Base-by-base conservation (phyloP, 2,888 invertebrate species). In the Pardosa pseudoannulata region DNA sequence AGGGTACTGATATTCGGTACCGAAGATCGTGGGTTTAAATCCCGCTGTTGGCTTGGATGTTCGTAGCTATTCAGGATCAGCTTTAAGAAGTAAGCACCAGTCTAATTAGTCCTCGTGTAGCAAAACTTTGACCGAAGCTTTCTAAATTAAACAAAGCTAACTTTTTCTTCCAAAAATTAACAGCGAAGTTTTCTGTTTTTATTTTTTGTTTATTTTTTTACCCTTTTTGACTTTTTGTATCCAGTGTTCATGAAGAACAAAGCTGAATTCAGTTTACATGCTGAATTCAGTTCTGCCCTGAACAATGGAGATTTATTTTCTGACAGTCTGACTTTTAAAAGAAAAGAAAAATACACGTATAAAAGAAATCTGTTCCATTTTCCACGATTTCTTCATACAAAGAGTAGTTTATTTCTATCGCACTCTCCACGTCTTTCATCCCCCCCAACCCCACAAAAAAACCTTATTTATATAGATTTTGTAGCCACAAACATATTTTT, bases 251-350 rank as follows among this genome's bases (percentile, higher is more conserved):
- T 2, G 2, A 46, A 46, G 46, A 56, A 56, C 5, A 16, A 56
- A 56, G 23, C n/a, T 2, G 23, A 56, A 56, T 56, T 23, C 23
- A 3, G 7, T 6, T 16, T 46, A 46, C 16, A 11, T 56, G 36
- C 36, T 5, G 9, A 36, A 9, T 56, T 23, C 23, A 56, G 5
- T 56, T 3, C 16, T 56, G 3, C 19, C 1, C 23, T 2, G 19
- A 56, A 56, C 56, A 56, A 56, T 56, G 23, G 23, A 56, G 56
- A 56, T 56, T 56, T 56, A 23, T 56, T 56, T 23, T 56, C 11
- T 46, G 46, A 46, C 46, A 46, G 46, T 16, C 16, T 56, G 56
- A 56, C 56, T 56, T 56, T 23, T 23, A 19, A 5, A 2, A 46
- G 13, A 46, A 46, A 36, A 36, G 16, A n/a, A 9, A 36, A 36